Base-by-base conservation (phyloP, 2,888 invertebrate genomes). In the Pharmacophagus antenor region DNA sequence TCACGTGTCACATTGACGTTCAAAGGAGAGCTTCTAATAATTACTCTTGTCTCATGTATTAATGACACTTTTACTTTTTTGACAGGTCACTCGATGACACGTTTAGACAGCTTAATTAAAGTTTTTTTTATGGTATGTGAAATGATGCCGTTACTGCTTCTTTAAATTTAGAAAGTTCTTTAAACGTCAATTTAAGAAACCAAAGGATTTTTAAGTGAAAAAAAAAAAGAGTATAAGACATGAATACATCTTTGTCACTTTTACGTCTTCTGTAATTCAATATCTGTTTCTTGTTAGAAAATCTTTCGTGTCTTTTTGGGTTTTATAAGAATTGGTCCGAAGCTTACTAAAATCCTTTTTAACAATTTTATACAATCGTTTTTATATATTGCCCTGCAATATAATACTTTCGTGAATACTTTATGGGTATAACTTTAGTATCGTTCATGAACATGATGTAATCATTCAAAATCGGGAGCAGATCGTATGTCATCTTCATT, bases 401-500 rank as follows among this genome's bases (percentile, higher is more conserved):
- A 31, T 3, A 31, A 31, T 31, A 31, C 15, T 31, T 31, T 31
- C 31, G 3, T 31, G 12, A 31, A 12, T 31, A 10, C 31, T 31
- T 31, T 12, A 37, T 48, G 66, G 56, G 22, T 22, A 50, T 59
- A 56, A 62, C 51, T 53, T 51, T 44, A 53, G 47, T 60, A 44
- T 63, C 72, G 74, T 75, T 80, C 72, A 74, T 70, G 74, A 72
- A 72, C 70, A 75, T 80, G 79, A 79, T 79, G 81, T 80, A 77
- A 77, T 74, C 76, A 71, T 62, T 63, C 63, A 46, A 63, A 82
- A 86, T 87, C 81, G 76, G 82, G 81, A 80, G 76, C 75, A 75
- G 76, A 80, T 88, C 80, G 78, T 79, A 80, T 87, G 79, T 79
- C 86, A 78, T 73, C 69, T 73, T 78, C 78, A 82, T 83, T 74